Evolutionary conservation across 2,888 invertebrate genomes (phyloP), one percentile per base, ranked within the genome.

Genomic region (Conus canariensis): DNA sequence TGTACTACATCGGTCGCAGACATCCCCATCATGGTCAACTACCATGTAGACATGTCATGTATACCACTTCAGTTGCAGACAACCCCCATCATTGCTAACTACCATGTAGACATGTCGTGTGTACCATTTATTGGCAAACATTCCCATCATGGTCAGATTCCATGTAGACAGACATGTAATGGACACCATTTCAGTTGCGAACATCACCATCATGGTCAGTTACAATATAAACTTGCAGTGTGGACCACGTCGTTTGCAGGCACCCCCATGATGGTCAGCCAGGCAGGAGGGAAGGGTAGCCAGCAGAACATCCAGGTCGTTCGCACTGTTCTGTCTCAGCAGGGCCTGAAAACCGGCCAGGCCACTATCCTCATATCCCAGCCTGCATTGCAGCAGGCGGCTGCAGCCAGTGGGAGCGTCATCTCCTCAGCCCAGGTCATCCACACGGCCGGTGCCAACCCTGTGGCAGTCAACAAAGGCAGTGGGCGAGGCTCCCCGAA

Each of bases 311-410:
- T 95, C 86, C 96, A 96, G 93, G 94, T 95, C 90, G 94, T 96
- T 74, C 93, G 95, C 90, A 95, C 96, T n/a, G 94, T 96, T 70
- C 91, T 96, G 60, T 94, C 95, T 6, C 95, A 95, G 89, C 95
- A 95, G 90, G 94, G 94, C 59, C 93, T 95, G 10, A 95, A 95
- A 90, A 95, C 95, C 1, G 95, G 95, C 0, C 95, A 95, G 90
- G 94, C 95, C 30, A 95, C 96, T 77, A 95, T 96, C 85, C 93
- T 96, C 60, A 95, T 96, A 90, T 95, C 95, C 14, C 96, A 95
- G 92, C 95, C 95, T 25, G 91, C 93, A 12, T 87, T 95, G 67
- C 94, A 94, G 80, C 94, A 94, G 64, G 92, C 93, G 30, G 93
- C 92, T 8, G 93, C 91, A 3, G 85, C 88, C 12, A 58, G 30